Evolutionary conservation across 2,113 vertebrate genomes (phyloP).

Genomic region (Meriones unguiculatus): DNA sequence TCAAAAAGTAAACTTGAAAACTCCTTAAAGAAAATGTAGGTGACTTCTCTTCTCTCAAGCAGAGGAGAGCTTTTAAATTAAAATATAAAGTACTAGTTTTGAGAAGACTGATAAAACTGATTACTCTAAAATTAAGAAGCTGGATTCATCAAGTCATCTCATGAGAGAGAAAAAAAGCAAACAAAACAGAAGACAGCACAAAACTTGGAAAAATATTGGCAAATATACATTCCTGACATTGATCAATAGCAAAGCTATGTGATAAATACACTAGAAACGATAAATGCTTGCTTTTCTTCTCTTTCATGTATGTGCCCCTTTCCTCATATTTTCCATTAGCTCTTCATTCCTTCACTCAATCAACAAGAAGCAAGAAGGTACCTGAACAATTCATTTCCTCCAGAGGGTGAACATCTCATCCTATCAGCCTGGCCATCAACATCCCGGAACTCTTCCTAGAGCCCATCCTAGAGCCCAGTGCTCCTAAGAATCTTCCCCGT

Average conservation of each 20-base stretch:
- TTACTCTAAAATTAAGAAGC: conserved; percentile 62
- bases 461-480: not conserved
- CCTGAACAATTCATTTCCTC: not conserved
- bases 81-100: conserved; percentile 31
- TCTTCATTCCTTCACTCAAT: not conserved
- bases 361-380: not conserved
- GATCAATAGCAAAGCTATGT: not conserved
- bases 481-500: not conserved
- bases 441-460: not conserved
- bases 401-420: not conserved
- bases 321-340: not conserved
- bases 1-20: conserved; percentile 44
- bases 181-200: conserved; percentile 1
- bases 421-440: not conserved
- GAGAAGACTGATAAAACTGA: conserved; percentile 24
- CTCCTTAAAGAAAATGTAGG: not conserved
- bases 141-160: conserved; percentile 42
- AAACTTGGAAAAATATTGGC: not conserved
- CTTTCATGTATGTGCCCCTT: not conserved
- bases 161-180: not conserved
- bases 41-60: not conserved
- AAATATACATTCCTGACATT: not conserved
- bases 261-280: conserved; percentile 9
- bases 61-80: conserved; percentile 29
- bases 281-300: not conserved